A percentile compares a stretch with the other conserved stretches of the same genome.
Conservation (phyloP, 2,797 vertebrate species). For the Lateolabrax maculatus region DNA sequence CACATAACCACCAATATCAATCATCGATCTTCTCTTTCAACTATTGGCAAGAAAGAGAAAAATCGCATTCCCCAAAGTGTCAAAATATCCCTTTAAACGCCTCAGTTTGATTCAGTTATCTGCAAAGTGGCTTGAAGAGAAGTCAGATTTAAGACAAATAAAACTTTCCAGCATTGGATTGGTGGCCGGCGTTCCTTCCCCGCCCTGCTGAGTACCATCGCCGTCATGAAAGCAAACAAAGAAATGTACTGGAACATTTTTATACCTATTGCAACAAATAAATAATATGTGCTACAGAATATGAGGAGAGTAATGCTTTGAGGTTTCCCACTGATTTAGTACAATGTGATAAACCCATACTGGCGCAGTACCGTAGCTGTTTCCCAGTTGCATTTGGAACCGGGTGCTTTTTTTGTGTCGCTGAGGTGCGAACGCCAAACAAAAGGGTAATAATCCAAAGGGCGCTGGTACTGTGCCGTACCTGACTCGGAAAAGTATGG, state of each 20-base stretch:
- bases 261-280: slow-evolving; percentile 63
- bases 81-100: not conserved
- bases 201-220: slow-evolving; percentile 37
- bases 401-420: not conserved
- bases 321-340: slow-evolving; percentile 8
- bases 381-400: not conserved
- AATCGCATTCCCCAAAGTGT: not conserved
- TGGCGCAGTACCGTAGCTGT: slow-evolving; percentile 12
- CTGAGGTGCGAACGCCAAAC: not conserved
- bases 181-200: not conserved
- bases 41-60: not conserved
- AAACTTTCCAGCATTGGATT: slow-evolving; percentile 31
- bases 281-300: slow-evolving; percentile 59
- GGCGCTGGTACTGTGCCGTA: slow-evolving; percentile 3
- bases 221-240: slow-evolving; percentile 15
- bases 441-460: not conserved
- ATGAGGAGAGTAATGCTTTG: slow-evolving; percentile 40
- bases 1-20: not conserved
- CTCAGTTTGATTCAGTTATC: not conserved
- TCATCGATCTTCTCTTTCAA: not conserved
- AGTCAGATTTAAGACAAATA: not conserved
- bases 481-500: slow-evolving; percentile 1
- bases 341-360: slow-evolving; percentile 25
- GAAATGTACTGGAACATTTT: slow-evolving; percentile 48
- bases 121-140: not conserved